Percentiles rank a stretch among this genome's conserved stretches.
Evolutionary conservation across 2,113 vertebrate genomes (phyloP).

Genomic region (Hydrochoerus hydrochaeris): DNA sequence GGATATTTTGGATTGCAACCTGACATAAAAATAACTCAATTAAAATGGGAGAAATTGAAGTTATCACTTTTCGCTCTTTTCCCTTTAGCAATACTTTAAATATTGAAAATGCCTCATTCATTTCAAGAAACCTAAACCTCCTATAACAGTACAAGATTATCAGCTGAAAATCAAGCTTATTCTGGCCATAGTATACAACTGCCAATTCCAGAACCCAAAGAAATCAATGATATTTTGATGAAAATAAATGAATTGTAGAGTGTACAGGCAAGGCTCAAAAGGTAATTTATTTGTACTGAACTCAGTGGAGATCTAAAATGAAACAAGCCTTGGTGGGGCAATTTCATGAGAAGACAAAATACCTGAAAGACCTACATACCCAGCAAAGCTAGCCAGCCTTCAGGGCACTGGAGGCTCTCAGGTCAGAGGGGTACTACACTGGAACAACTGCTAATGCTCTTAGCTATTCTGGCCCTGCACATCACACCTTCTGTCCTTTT

Average conservation of each 20-base stretch:
- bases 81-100: background rate
- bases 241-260: constrained; percentile 30
- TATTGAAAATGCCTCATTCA: constrained; percentile 44
- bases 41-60: background rate
- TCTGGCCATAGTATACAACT: background rate
- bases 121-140: constrained; percentile 35
- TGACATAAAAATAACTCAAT: constrained; percentile 6
- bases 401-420: background rate
- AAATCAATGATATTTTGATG: background rate
- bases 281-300: background rate
- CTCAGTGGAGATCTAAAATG: constrained; percentile 4
- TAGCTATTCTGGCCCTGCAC: background rate
- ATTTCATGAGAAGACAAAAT: background rate
- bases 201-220: background rate
- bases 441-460: constrained; percentile 1
- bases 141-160: background rate
- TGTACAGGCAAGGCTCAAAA: background rate
- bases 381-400: background rate
- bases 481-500: background rate
- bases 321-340: background rate
- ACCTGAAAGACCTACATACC: background rate
- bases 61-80: constrained; percentile 3
- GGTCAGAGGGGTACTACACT: background rate
- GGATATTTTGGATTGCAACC: constrained; percentile 11
- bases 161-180: constrained; percentile 4